Percentiles rank a stretch among this genome's conserved stretches.
These are phyloP conservation scores for Xylota segnis DNA, from an alignment of 2,888 invertebrate species.

Conservation along the genomic window DNA sequence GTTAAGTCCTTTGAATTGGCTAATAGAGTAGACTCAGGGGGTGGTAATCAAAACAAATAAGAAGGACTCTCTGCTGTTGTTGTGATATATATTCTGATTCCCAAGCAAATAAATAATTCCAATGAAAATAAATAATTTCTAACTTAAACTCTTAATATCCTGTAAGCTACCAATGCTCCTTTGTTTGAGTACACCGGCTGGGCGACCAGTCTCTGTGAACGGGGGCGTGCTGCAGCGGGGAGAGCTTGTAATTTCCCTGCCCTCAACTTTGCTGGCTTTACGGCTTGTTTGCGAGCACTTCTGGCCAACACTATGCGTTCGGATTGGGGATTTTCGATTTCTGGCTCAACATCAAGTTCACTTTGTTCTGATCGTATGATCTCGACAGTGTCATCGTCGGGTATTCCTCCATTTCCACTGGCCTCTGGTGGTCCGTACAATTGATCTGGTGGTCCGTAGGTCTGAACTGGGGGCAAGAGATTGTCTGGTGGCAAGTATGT, in stretches of 20 bases:
- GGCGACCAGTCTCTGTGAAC: conserved; percentile 48
- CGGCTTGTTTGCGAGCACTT: conserved; percentile 28
- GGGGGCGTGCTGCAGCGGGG: conserved; percentile 17
- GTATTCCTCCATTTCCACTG: conserved; percentile 28
- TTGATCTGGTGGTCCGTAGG: conserved; percentile 64
- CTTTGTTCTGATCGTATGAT: not conserved
- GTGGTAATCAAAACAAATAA: too few species aligned
- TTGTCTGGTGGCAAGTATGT: conserved; percentile 67
- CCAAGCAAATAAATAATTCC: conserved; percentile 21
- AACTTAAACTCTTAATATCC: conserved; percentile 30
- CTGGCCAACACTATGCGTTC: conserved; percentile 39
- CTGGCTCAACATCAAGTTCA: conserved; percentile 10
- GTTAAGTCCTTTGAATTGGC: too few species aligned
- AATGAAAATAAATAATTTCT: not conserved
- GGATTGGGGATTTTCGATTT: conserved; percentile 36
- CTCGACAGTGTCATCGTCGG: conserved; percentile 15
- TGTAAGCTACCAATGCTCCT: conserved; percentile 59
- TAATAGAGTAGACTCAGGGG: too few species aligned
- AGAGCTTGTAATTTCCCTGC: conserved; percentile 43
- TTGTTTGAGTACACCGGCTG: conserved; percentile 52
- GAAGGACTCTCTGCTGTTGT: too few species aligned
- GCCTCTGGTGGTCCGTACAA: conserved; percentile 58
- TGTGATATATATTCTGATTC: not conserved
- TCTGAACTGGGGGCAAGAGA: conserved; percentile 49
- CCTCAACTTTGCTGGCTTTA: conserved; percentile 49